Base-by-base conservation (phyloP, 2,888 invertebrate species). In the Colostygia pectinataria region DNA sequence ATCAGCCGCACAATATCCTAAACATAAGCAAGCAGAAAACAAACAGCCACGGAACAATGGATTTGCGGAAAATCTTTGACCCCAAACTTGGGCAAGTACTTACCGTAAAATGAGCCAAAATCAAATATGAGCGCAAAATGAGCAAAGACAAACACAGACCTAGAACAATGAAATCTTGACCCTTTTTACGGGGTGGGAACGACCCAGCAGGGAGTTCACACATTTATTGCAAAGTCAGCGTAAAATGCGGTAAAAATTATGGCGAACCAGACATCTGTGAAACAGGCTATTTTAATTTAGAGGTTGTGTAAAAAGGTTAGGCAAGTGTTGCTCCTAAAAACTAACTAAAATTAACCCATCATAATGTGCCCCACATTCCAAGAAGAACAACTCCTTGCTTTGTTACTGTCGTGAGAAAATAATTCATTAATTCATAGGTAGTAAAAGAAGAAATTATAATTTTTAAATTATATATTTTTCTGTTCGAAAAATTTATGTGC, bases 81-180 rank as follows among this genome's bases (percentile, higher is more conserved):
- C 65, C 57, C 63, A 59, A 71, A 71, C 66, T 71, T 72, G 48
- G 45, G 59, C 65, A 65, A 57, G 59, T 49, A 48, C 32, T 36
- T 52, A 54, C 44, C 59, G 54, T 68, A 68, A 74, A 75, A 74
- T 70, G 71, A 66, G 65, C 70, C 71, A 60, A 82, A 83, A 82
- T 80, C 83, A 86, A 86, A 86, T 83, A 83, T 82, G 83, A 79
- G 73, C 83, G 73, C 82, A 59, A 68, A 80, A 74, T 73, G 73
- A 71, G 68, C 76, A 83, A n/a, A 86, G 77, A 83, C 80, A 87
- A 87, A 88, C 81, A 87, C 57, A 46, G 51, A 66, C 73, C 68
- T 65, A 65, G 65, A 63, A 86, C 83, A 85, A 85, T 83, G 67
- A 76, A 62, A 65, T 68, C 74, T 74, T 77, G 72, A 68, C 71